A percentile compares a stretch with the other conserved stretches of the same genome.
Conservation (phyloP, 2,113 vertebrate genomes). For the Oncorhynchus keta region DNA sequence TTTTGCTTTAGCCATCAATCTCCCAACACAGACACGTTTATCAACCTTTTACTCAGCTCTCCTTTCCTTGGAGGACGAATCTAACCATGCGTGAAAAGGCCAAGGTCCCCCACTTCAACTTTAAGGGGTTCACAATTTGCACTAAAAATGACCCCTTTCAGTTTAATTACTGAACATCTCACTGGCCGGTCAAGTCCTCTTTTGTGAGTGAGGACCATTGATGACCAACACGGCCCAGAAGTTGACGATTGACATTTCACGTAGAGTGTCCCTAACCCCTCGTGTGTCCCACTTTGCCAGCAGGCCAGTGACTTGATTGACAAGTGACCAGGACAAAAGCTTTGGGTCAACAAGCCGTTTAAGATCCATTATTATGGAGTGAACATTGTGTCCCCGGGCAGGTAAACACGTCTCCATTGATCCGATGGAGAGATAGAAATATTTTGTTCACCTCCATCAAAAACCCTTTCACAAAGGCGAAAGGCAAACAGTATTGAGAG, state of each 20-base stretch:
- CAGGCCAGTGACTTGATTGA: constrained; percentile 81
- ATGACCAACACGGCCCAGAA: constrained; percentile 63
- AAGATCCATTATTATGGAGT: constrained; percentile 92
- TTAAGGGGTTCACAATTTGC: constrained; percentile 39
- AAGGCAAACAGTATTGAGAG: constrained; percentile 86
- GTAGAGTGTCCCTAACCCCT: constrained; percentile 62
- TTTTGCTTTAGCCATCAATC: constrained; percentile 27
- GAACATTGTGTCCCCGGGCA: constrained; percentile 83
- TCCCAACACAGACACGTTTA: constrained; percentile 24
- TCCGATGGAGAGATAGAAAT: constrained; percentile 90
- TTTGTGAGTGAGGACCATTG: constrained; percentile 51
- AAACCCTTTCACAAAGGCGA: constrained; percentile 84
- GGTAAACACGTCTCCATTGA: constrained; percentile 98
- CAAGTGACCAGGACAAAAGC: constrained; percentile 87
- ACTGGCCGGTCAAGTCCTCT: constrained; percentile 47
- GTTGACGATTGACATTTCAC: constrained; percentile 74
- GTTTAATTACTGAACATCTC: constrained; percentile 63
- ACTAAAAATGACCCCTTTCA: constrained; percentile 60
- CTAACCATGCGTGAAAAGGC: constrained; percentile 12
- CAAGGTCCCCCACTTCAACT: constrained; percentile 34
- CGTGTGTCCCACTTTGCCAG: constrained; percentile 69
- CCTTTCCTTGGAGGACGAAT: not conserved
- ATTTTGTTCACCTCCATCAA: constrained; percentile 88
- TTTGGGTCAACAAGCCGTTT: constrained; percentile 91
- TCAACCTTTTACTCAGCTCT: constrained; percentile 10